Conservation (phyloP, 1,140 invertebrate species). For the Rhagoletis zephyria region DNA sequence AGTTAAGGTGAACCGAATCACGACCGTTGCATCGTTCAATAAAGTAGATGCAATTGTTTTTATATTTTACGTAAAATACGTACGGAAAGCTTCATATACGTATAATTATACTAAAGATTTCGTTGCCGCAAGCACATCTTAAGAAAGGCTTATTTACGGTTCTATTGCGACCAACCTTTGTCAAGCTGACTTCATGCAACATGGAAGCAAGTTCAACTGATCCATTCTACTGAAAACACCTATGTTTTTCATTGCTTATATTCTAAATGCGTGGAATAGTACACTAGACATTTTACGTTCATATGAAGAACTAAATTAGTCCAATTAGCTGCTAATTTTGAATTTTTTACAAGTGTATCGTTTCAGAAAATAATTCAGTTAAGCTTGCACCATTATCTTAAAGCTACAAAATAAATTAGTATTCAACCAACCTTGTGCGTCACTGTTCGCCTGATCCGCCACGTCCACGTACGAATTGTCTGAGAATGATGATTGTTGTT, state of each 20-base stretch:
- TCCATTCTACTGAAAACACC: neutral
- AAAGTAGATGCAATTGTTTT: neutral
- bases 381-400: constrained; percentile 12
- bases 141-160: constrained; percentile 27
- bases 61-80: neutral
- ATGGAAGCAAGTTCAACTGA: neutral
- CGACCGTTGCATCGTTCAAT: constrained; percentile 11
- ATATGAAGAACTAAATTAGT: neutral
- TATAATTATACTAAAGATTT: constrained; percentile 2
- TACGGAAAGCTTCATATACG: neutral
- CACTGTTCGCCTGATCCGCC: constrained; percentile 70
- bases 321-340: neutral
- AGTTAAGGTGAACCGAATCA: neutral
- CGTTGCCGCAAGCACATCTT: constrained; percentile 11
- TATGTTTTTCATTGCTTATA: no score
- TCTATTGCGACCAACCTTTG: neutral
- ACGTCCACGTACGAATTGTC: constrained; percentile 59
- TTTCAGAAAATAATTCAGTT: neutral
- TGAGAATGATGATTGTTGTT: constrained; percentile 55
- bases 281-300: no score
- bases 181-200: constrained; percentile 29
- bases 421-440: constrained; percentile 73
- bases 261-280: no score
- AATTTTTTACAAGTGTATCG: neutral
- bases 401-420: neutral